phyloP scores from a whole-genome alignment of 2,888 invertebrate genomes.

The Hydriomena furcata region DNA sequence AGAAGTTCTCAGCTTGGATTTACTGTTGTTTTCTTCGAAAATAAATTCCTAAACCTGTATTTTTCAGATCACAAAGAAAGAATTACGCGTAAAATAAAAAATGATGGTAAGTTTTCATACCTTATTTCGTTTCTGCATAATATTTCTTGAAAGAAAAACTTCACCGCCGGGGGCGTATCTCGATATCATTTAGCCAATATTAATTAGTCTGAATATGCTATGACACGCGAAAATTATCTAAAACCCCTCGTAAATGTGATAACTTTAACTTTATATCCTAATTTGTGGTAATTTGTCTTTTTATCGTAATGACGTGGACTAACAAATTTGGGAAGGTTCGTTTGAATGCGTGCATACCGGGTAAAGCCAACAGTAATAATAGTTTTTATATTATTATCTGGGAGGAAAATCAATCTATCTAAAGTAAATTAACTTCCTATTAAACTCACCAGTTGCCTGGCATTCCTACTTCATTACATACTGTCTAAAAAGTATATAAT shows the following conservation, averaged over 20 bases:
- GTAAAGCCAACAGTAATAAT: too few species aligned
- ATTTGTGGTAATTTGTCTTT: neutral
- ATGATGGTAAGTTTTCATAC: conserved; percentile 61
- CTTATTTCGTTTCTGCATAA: neutral
- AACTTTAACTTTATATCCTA: neutral
- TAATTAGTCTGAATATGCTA: conserved; percentile 1
- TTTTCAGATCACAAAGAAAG: neutral
- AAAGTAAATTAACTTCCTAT: too few species aligned
- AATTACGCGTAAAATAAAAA: conserved; percentile 29
- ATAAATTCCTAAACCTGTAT: neutral
- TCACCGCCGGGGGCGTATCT: conserved; percentile 26
- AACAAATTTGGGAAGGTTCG: too few species aligned
- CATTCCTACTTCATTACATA: too few species aligned
- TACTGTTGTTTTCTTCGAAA: conserved; percentile 7
- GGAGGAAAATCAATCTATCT: too few species aligned
- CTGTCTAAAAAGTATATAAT: too few species aligned
- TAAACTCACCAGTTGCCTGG: too few species aligned
- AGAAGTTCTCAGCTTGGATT: conserved; percentile 1
- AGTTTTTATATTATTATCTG: too few species aligned
- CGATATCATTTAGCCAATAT: neutral
- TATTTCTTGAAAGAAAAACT: neutral
- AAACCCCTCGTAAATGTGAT: conserved; percentile 1
- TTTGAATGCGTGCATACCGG: too few species aligned
- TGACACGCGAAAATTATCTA: conserved; percentile 4
- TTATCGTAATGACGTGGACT: conserved; percentile 18